Conservation (phyloP, 2,888 invertebrate genomes). For the Odontothrips loti region DNA sequence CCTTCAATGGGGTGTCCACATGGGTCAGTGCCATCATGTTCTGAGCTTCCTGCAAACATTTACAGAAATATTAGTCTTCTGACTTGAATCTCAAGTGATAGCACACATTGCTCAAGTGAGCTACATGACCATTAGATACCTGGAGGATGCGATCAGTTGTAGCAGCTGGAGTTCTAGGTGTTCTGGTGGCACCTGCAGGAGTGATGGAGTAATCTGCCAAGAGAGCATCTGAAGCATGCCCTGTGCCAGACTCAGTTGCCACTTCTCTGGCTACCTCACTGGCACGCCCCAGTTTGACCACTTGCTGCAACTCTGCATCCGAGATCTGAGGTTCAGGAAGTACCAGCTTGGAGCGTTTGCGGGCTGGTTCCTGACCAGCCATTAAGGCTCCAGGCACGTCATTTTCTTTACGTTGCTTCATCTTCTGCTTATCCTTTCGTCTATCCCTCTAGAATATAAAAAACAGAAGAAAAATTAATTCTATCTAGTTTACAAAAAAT, state of each 20-base stretch:
- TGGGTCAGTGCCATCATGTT: slow-evolving; percentile 98
- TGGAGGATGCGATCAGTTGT: slow-evolving; percentile 68
- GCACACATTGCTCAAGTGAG: too few relatives aligned
- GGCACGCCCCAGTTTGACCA: slow-evolving; percentile 85
- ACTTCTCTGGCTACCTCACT: slow-evolving; percentile 87
- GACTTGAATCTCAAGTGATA: too few relatives aligned
- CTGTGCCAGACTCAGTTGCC: slow-evolving; percentile 68
- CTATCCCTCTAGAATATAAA: slow-evolving; percentile 65
- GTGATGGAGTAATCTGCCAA: slow-evolving; percentile 83
- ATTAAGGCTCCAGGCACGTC: slow-evolving; percentile 88
- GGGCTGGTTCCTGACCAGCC: slow-evolving; percentile 80
- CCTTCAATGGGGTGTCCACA: slow-evolving; percentile 95
- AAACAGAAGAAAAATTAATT: slow-evolving; percentile 36
- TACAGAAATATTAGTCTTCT: slow-evolving; percentile 32
- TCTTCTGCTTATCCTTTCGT: slow-evolving; percentile 89
- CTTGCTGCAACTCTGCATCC: slow-evolving; percentile 85
- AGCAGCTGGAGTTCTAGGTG: slow-evolving; percentile 81
- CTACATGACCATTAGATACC: slow-evolving; percentile 42
- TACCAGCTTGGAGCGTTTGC: slow-evolving; percentile 92
- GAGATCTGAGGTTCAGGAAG: slow-evolving; percentile 95
- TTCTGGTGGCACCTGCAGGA: slow-evolving; percentile 56
- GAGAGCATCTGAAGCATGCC: slow-evolving; percentile 75
- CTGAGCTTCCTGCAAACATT: slow-evolving; percentile 81
- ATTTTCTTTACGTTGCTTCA: slow-evolving; percentile 93
- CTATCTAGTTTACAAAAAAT: slow-evolving; percentile 28